Percentiles rank a stretch among this genome's conserved stretches.
These are phyloP conservation scores for Orchesella cincta DNA, from an alignment of 1,140 invertebrate species.

Conservation along the genomic window DNA sequence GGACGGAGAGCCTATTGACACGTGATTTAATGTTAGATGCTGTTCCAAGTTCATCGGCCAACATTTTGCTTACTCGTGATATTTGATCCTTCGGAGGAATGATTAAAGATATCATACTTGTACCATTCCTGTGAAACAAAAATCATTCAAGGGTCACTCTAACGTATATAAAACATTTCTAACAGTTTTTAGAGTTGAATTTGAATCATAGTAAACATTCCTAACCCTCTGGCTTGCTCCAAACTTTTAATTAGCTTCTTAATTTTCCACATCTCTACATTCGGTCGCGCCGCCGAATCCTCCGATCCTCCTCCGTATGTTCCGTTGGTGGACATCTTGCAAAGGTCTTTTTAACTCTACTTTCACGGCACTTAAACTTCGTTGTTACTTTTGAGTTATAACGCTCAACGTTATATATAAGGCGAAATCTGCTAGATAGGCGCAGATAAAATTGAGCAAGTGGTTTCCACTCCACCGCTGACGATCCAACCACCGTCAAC, in stretches of 20 bases:
- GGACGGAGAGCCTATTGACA: slow-evolving; percentile 96
- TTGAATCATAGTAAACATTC: slow-evolving; percentile 44
- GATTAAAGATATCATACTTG: slow-evolving; percentile 99
- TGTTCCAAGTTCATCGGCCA: slow-evolving; percentile 99
- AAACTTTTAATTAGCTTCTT: slow-evolving; percentile 99
- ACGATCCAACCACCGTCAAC: not conserved
- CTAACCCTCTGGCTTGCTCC: slow-evolving; percentile 98
- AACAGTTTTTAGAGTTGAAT: not conserved
- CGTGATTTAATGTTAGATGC: slow-evolving; percentile 99
- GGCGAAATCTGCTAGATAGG: too few relatives aligned
- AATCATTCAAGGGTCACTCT: not conserved
- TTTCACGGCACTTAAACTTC: slow-evolving; percentile 13
- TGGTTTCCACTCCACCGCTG: not conserved
- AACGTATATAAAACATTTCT: not conserved
- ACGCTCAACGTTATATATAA: too few relatives aligned
- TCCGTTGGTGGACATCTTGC: slow-evolving; percentile 3
- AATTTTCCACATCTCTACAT: slow-evolving; percentile 99
- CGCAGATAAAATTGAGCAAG: slow-evolving; percentile 14
- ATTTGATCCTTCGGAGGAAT: slow-evolving; percentile 99
- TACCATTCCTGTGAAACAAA: slow-evolving; percentile 82
- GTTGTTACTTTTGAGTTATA: too few relatives aligned
- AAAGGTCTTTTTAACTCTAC: slow-evolving; percentile 13
- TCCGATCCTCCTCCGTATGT: not conserved
- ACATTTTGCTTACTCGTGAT: slow-evolving; percentile 97
- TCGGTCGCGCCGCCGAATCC: slow-evolving; percentile 2